Evolutionary conservation across 1,140 invertebrate species (phyloP).

Genomic region (Hermetia illucens): DNA sequence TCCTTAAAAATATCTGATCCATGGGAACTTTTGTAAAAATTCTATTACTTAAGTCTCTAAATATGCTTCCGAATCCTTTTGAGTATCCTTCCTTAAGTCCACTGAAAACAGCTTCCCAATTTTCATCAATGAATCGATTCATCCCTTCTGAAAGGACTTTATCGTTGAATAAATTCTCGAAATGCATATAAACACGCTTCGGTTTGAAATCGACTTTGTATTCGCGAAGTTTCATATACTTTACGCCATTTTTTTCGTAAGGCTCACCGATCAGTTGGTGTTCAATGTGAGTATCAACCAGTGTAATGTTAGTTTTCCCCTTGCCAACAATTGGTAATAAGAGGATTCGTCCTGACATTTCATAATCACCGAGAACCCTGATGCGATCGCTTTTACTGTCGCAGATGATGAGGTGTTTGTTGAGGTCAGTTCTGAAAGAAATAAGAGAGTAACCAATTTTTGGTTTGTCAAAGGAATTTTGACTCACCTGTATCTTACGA

Average conservation of each 20-base stretch:
- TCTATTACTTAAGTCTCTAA: conserved; percentile 42
- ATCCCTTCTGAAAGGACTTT: conserved; percentile 37
- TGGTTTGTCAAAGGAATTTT: neutral
- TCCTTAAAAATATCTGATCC: conserved; percentile 43
- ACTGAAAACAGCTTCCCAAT: conserved; percentile 46
- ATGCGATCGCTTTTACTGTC: conserved; percentile 34
- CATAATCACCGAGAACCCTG: conserved; percentile 48
- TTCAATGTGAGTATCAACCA: conserved; percentile 41
- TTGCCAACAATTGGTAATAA: conserved; percentile 53
- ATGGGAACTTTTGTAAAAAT: conserved; percentile 47
- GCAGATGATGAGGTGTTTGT: conserved; percentile 30
- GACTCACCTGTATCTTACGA: conserved; percentile 21
- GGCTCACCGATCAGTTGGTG: conserved; percentile 42
- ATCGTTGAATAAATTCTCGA: conserved; percentile 48
- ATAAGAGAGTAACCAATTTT: neutral
- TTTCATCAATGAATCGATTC: conserved; percentile 48
- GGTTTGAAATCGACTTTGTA: conserved; percentile 41
- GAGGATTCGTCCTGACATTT: conserved; percentile 49
- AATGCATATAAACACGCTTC: conserved; percentile 35
- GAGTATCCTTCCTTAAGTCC: conserved; percentile 47
- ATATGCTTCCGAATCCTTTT: conserved; percentile 42
- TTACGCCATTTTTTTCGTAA: conserved; percentile 37
- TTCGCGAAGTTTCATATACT: conserved; percentile 42
- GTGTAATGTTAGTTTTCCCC: conserved; percentile 50
- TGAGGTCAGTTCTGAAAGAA: conserved; percentile 32